A percentile compares a stretch with the other conserved stretches of the same genome.
phyloP scores from a whole-genome alignment of 2,797 vertebrate genomes.

The Morelia viridis region DNA sequence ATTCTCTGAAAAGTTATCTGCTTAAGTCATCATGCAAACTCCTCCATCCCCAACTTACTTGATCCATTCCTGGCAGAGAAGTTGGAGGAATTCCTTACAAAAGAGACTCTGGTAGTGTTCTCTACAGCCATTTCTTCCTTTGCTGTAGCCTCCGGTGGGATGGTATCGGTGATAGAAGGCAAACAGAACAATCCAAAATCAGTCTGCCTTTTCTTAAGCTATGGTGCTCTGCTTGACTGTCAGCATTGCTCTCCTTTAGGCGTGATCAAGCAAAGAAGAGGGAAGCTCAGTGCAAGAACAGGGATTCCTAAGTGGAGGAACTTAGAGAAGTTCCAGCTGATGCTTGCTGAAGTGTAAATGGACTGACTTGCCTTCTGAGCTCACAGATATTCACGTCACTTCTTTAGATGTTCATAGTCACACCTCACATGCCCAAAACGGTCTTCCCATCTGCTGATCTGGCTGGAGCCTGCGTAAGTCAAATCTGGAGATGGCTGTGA shows the following conservation, averaged over 20 bases:
- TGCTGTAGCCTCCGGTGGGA: background rate
- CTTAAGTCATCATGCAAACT: background rate
- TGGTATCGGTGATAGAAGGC: too few relatives aligned
- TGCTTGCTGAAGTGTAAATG: background rate
- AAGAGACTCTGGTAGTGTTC: background rate
- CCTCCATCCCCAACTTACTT: constrained; percentile 43
- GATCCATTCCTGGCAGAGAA: constrained; percentile 56
- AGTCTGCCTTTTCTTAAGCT: background rate
- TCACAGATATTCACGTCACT: background rate
- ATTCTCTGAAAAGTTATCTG: background rate
- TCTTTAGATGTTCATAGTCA: too few relatives aligned
- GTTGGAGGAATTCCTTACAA: constrained; percentile 49
- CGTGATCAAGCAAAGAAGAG: background rate
- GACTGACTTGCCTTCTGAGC: background rate
- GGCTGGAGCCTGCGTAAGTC: background rate
- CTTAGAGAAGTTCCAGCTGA: constrained; percentile 16
- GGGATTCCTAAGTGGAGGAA: background rate
- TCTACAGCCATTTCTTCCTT: background rate
- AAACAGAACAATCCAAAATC: background rate
- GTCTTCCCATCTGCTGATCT: background rate
- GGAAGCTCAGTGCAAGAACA: background rate
- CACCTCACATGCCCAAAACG: background rate
- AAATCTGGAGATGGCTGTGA: background rate
- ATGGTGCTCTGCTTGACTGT: background rate
- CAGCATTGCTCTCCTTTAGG: background rate